Evolutionary conservation across 2,797 vertebrate species (phyloP), one percentile per base, ranked within the genome.

Genomic region (Leptodactylus fallax): DNA sequence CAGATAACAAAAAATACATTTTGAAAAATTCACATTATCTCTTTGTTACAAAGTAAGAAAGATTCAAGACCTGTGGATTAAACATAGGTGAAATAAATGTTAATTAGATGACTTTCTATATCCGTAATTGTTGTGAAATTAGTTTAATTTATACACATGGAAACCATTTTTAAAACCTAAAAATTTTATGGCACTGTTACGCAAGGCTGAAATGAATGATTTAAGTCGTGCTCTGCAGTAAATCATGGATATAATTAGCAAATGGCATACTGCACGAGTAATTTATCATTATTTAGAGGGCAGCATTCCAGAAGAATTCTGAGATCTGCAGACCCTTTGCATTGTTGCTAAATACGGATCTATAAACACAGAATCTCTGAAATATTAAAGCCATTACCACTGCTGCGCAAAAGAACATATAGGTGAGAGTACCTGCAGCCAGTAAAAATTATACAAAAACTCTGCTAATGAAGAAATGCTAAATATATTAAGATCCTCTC

Each of bases 241-340:
- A 99, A 99, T 99, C 98, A 99, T 98, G 98, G 98, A 98, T 99
- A 99, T 99, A 99, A 99, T 99, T 99, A 99, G 98, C 98, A 99
- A 99, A 99, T 99, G 98, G 98, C 98, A 99, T 97, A 96, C 97
- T 97, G 98, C 98, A 97, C 97, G 97, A 98, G 98, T 97, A 97
- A 99, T 99, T 98, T 97, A 99, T 99, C 98, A 99, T 98, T 98
- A 98, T 98, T 99, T 99, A 97, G 97, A 99, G 97, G 98, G 98
- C 97, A 97, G 96, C 96, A 98, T 98, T 99, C 98, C 97, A 98
- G 97, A 99, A 98, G 97, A 97, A 98, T 97, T 97, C 95, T 95
- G 96, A 96, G 96, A 98, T 97, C 97, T 96, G 96, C 97, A 98
- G 97, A 98, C 97, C 97, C 95, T 97, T 97, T 97, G 97, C 97